Evolutionary conservation across 2,113 vertebrate species (phyloP).

Genomic region (Corythornis cristatus): DNA sequence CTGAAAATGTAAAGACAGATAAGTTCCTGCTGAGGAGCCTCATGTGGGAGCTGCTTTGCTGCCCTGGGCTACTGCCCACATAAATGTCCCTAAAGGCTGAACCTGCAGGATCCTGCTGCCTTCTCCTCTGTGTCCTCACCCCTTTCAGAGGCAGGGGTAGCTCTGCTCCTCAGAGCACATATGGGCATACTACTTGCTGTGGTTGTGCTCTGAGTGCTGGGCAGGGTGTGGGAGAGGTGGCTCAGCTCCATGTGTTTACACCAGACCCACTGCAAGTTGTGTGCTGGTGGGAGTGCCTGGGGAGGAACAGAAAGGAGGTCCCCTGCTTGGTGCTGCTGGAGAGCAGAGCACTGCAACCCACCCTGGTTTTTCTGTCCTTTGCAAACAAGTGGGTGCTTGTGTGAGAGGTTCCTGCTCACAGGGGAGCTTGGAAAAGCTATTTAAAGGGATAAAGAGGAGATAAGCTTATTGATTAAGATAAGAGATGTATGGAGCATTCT

Average conservation of each 20-base stretch:
- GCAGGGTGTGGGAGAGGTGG: background rate
- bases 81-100: background rate
- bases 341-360: too few relatives aligned
- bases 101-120: background rate
- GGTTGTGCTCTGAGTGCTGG: background rate
- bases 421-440: too few relatives aligned
- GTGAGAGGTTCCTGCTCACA: too few relatives aligned
- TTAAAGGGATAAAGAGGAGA: too few relatives aligned
- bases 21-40: background rate
- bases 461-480: too few relatives aligned
- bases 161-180: rapidly evolving
- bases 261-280: background rate
- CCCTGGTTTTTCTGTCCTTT: too few relatives aligned
- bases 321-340: too few relatives aligned
- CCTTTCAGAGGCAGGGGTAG: too few relatives aligned
- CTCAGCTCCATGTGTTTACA: background rate
- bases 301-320: background rate
- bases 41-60: background rate
- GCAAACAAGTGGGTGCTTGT: too few relatives aligned
- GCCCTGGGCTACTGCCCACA: background rate
- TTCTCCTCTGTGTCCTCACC: background rate
- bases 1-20: background rate
- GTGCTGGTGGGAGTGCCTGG: background rate
- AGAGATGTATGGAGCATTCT: too few relatives aligned
- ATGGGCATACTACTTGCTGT: background rate